phyloP scores from a whole-genome alignment of 2,113 vertebrate genomes.

The human (Homo sapiens) region GRCh38 chr4:149048501-149049000 shows the following conservation, averaged over 20 bases:
- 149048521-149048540: background rate
- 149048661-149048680: background rate
- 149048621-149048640: constrained; percentile 13
- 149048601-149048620: constrained; percentile 12
- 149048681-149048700: constrained; percentile 1
- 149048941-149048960: constrained; percentile 78
- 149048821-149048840: background rate
- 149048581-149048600: constrained; percentile 27
- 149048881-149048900: constrained; percentile 48
- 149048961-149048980: constrained; percentile 67
- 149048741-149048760: constrained; percentile 1
- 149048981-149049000: constrained; percentile 22
- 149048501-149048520: constrained; percentile 8
- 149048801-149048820: background rate
- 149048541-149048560: background rate
- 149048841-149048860: constrained; percentile 27
- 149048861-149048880: constrained; percentile 51
- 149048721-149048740: background rate
- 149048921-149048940: constrained; percentile 70
- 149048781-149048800: background rate
- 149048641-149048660: constrained; percentile 7
- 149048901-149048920: constrained; percentile 69
- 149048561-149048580: constrained; percentile 19
- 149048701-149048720: background rate
- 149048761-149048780: background rate